Base-by-base conservation (phyloP, 2,113 vertebrate species). In the Delphinapterus leucas region DNA sequence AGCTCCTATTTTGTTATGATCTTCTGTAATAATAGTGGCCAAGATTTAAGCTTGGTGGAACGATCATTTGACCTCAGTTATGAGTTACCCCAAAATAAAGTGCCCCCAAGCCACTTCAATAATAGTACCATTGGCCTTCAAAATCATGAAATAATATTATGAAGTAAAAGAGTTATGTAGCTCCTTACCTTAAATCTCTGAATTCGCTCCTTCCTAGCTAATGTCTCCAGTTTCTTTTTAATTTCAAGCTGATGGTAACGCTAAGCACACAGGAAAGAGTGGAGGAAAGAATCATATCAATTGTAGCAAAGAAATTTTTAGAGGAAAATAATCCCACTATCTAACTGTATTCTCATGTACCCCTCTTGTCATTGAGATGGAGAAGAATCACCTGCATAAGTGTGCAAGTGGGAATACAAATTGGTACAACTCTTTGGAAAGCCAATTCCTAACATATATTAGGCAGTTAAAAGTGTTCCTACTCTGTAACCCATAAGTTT, bases 101-200 rank as follows among this genome's bases (percentile, higher is more conserved):
- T 41, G 0, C 49, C 36, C 44, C 65, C 28, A 25, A 31, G 76
- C 11, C 90, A 68, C 49, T 81, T 80, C 60, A 68, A n/a, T 73
- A 36, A 53, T 10, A 65, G 58, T 25, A 85, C 26, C 14, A 47
- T 0, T 70, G 55, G 11, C 12, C 65, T 91, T 49, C 60, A 8
- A 77, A 94, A 60, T 85, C 36, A 79, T n/a, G 58, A 80, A 76
- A 84, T 90, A 81, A 60, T 70, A 89, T 47, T 36, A 86, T 31
- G 8, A 91, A 60, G 25, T 79, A 23, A 44, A 95, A 81, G 10
- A 63, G 36, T 70, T 76, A 53, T 31, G 4, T 71, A 38, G 8
- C 44, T 68, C 31, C 88, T 98, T 98, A 99, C 99, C 99, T 99
- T 99, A 44, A 98, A 95, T 98, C 98, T 99, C 83, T 99, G 98